Conservation (phyloP, 2,797 vertebrate species). For the Tenualosa thibaudeaui region DNA sequence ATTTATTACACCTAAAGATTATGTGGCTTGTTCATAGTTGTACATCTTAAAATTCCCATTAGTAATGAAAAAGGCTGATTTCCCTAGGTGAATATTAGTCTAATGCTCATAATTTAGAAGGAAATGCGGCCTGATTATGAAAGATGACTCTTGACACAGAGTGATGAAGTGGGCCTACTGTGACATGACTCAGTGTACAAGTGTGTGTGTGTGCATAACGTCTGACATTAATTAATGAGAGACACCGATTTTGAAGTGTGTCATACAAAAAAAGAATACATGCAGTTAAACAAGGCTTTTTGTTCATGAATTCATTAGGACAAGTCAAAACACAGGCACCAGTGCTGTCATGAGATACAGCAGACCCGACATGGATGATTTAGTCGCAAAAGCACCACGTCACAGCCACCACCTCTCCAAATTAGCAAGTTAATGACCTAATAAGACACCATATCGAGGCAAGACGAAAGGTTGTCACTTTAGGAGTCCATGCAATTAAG, state of each 20-base stretch:
- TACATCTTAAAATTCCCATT: background rate
- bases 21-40: background rate
- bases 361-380: conserved; percentile 11
- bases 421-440: conserved; percentile 29
- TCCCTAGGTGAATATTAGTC: background rate
- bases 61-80: background rate
- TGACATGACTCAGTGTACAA: background rate
- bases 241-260: conserved; percentile 33
- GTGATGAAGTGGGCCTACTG: background rate
- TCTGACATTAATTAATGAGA: conserved; percentile 42
- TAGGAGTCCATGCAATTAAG: conserved; percentile 23
- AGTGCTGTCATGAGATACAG: conserved; percentile 6
- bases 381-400: conserved; percentile 32
- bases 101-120: background rate
- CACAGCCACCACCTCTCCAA: conserved; percentile 29
- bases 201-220: conserved; percentile 32
- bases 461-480: conserved; percentile 1
- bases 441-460: background rate
- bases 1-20: conserved; percentile 3
- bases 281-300: conserved; percentile 13
- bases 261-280: conserved; percentile 28
- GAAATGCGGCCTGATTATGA: background rate
- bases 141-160: background rate
- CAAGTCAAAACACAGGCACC: conserved; percentile 26
- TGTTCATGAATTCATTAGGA: conserved; percentile 33